phyloP scores from a whole-genome alignment of 2,113 vertebrate genomes.

The Otus sunia region DNA sequence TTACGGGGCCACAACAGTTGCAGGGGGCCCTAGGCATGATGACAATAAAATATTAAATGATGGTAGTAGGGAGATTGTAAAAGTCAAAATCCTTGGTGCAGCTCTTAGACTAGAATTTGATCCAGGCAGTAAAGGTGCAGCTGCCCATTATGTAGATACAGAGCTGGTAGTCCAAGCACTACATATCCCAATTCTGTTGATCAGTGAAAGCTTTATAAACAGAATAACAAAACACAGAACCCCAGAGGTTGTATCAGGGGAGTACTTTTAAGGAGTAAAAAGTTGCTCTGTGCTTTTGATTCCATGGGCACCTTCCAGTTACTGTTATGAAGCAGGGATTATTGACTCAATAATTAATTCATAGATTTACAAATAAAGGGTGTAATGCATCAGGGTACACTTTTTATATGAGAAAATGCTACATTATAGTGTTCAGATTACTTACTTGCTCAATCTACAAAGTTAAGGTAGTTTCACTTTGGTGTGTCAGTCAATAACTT shows the following conservation, averaged over 20 bases:
- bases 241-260: neutral
- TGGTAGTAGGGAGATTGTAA: neutral
- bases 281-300: neutral
- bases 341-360: slow-evolving; percentile 22
- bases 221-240: neutral
- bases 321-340: neutral
- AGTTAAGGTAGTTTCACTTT: neutral
- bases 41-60: neutral
- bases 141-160: neutral
- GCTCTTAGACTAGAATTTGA: neutral
- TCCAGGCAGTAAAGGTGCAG: neutral
- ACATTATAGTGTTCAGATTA: neutral
- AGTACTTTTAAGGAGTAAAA: neutral
- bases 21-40: no score
- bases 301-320: neutral
- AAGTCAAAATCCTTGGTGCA: neutral
- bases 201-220: neutral
- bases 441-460: neutral
- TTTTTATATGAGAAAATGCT: neutral
- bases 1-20: neutral
- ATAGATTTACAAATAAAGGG: slow-evolving; percentile 18
- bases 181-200: neutral
- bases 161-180: neutral
- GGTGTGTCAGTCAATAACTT: slow-evolving; percentile 43
- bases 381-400: neutral